Evolutionary conservation across 2,113 vertebrate species (phyloP).

Genomic region (Pitta sordida): DNA sequence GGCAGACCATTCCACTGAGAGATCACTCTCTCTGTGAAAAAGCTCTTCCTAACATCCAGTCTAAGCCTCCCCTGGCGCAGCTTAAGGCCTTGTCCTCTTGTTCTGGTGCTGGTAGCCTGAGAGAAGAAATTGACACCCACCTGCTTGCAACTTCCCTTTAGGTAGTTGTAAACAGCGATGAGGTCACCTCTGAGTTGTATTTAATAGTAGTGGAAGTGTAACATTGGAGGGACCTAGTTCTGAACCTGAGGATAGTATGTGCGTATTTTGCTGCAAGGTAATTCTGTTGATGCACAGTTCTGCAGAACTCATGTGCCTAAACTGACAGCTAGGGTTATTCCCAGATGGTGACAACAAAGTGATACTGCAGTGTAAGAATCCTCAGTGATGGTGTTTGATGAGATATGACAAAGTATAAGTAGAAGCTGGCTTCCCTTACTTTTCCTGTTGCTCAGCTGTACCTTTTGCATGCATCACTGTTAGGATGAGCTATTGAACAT

Average conservation of each 20-base stretch:
- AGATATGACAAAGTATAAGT: background rate
- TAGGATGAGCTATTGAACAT: background rate
- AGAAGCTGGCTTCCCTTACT: background rate
- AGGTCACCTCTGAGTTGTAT: no score
- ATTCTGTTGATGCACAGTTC: background rate
- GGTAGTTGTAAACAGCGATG: no score
- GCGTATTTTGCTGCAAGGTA: background rate
- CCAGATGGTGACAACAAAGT: background rate
- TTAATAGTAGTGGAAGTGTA: background rate
- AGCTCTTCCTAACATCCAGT: no score
- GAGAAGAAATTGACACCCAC: no score
- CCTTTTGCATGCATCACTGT: background rate
- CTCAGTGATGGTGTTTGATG: background rate
- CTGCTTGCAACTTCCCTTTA: no score
- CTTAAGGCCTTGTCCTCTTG: no score
- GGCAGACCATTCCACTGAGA: no score
- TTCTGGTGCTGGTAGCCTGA: no score
- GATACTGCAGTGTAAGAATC: background rate
- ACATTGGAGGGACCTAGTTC: background rate
- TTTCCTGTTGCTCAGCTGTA: background rate
- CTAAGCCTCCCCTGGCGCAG: no score
- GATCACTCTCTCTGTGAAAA: no score
- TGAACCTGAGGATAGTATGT: no score
- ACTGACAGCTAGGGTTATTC: background rate
- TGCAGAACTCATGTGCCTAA: accelerated